phyloP scores from a whole-genome alignment of 2,797 vertebrate species.

The Semotilus atromaculatus region DNA sequence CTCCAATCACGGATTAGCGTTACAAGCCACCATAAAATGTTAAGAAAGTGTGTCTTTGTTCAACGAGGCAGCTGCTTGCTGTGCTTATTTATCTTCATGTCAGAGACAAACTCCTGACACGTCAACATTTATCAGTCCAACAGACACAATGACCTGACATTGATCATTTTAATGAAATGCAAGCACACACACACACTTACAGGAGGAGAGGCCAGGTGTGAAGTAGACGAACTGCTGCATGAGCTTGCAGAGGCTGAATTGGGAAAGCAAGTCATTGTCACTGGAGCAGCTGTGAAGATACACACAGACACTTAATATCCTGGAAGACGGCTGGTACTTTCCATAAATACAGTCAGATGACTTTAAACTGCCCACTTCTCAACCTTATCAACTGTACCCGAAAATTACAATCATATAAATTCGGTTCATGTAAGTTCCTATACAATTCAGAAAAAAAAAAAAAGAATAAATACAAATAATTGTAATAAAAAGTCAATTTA shows the following conservation, averaged over 20 bases:
- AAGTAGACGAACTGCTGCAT: slow-evolving; percentile 97
- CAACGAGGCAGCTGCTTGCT: background rate
- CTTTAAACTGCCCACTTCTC: background rate
- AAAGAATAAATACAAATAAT: background rate
- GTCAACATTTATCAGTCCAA: background rate
- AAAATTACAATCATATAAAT: background rate
- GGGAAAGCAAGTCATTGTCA: slow-evolving; percentile 93
- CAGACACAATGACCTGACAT: background rate
- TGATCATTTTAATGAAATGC: background rate
- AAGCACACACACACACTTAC: slow-evolving; percentile 75
- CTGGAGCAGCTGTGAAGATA: slow-evolving; percentile 77
- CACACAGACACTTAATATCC: slow-evolving; percentile 39
- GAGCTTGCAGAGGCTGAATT: slow-evolving; percentile 96
- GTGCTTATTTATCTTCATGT: background rate
- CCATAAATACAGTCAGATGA: background rate
- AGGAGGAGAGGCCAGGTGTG: slow-evolving; percentile 94
- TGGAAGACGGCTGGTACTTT: background rate
- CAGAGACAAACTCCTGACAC: slow-evolving; percentile 4
- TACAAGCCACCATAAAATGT: slow-evolving; percentile 30
- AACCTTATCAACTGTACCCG: background rate
- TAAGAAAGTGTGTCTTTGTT: slow-evolving; percentile 36
- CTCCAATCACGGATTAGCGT: slow-evolving; percentile 10
- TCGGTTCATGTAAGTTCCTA: no score
- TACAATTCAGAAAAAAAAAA: no score
- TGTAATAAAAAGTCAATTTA: background rate